Base-by-base conservation (phyloP, 2,888 invertebrate genomes). In the Pheosia tremula region DNA sequence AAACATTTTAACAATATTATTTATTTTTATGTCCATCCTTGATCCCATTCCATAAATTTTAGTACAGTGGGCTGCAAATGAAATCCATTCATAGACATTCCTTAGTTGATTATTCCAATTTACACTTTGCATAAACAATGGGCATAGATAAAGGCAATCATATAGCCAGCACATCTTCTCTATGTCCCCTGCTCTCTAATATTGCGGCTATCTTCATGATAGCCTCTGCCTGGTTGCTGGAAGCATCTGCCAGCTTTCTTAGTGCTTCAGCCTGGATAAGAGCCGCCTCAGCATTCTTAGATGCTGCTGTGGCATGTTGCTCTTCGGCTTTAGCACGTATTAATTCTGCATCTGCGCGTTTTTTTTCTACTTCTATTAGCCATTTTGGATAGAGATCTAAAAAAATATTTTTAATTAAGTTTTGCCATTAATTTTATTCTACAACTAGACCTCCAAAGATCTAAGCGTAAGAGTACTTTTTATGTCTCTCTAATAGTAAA, bases 321-420 rank as follows among this genome's bases (percentile, higher is more conserved):
- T 86, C 83, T 47, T 88, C 89, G 0, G 90, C 89, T 39, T 82
- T 85, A 0, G 89, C 89, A 50, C 87, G 74, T 11, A 78, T 73
- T 11, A 87, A 67, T 50, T 90, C 91, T 0, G 89, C 88, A 3
- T 89, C 86, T 0, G 88, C 87, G 0, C 90, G 81, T 59, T 87
- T 89, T 62, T 86, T 85, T 63, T 90, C 91, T 3, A 90, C 82
- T 61, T 88, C 84, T 78, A 89, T 83, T 9, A 90, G 63, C 90
- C 89, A 90, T 78, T 88, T 83, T 11, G 89, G 91, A 60, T 88
- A 89, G 3, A 90, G 64, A 64, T 80, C 90, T 89, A 64, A 45
- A 60, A 65, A 61, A 57, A 41, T 39, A 24, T 24, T 24, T 24
- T 24, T 24, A 24, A 24, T 1, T 24, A 24, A 62, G 13, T 49